Evolutionary conservation across 2,797 vertebrate species (phyloP).

Genomic region (Triplophysa bombifrons): DNA sequence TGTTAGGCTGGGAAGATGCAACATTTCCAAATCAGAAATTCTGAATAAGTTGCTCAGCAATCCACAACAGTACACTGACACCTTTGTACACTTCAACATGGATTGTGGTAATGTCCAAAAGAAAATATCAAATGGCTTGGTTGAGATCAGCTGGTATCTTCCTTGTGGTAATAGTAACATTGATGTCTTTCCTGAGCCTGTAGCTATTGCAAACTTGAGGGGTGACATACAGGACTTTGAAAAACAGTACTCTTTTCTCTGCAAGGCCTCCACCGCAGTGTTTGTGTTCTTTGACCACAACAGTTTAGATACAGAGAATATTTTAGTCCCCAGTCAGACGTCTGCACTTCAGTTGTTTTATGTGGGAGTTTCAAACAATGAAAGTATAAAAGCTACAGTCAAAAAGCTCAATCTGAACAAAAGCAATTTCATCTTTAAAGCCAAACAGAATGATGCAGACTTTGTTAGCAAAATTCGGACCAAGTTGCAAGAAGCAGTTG

Average conservation of each 20-base stretch:
- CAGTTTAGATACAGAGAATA: too few species aligned
- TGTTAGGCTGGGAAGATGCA: conserved; percentile 70
- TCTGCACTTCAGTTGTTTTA: conserved; percentile 57
- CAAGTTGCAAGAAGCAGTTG: conserved; percentile 50
- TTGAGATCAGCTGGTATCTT: conserved; percentile 81
- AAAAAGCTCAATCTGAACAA: conserved; percentile 47
- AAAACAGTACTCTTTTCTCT: conserved; percentile 78
- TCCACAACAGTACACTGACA: conserved; percentile 69
- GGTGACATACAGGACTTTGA: conserved; percentile 73
- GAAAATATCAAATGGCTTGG: conserved; percentile 73
- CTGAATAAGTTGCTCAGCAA: conserved; percentile 79
- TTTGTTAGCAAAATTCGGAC: conserved; percentile 52
- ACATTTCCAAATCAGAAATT: conserved; percentile 79
- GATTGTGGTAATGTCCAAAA: conserved; percentile 65
- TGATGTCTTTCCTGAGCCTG: conserved; percentile 76
- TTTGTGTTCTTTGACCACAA: conserved; percentile 78
- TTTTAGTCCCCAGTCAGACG: too few species aligned
- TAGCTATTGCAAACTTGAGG: conserved; percentile 78
- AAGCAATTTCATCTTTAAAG: conserved; percentile 62
- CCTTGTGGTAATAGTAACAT: conserved; percentile 74
- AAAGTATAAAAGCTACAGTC: too few species aligned
- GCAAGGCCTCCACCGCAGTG: conserved; percentile 75
- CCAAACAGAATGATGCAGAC: conserved; percentile 61
- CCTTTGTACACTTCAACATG: conserved; percentile 73
- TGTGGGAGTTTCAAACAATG: conserved; percentile 42